Evolutionary conservation across 1,140 invertebrate genomes (phyloP), one percentile per base, ranked within the genome.

Genomic region (Pseudomyrmex pallidus): DNA sequence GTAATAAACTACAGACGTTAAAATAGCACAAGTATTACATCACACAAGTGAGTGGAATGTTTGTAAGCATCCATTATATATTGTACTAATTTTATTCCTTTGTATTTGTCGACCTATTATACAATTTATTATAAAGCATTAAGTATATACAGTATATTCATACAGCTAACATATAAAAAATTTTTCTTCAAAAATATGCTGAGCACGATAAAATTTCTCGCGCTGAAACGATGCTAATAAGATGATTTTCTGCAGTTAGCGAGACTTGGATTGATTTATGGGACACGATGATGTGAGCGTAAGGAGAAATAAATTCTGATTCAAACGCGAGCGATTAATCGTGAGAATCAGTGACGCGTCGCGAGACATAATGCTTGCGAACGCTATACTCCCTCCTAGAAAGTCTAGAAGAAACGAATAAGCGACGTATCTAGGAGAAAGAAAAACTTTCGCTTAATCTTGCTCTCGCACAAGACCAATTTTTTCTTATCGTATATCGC

Each of bases 361-460:
- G 35, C 35, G 52, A 78, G 52, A 59, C 54, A 22, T 13, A 54
- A 25, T 56, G 52, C 35, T 78, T 25, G 25, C 9, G 13, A 35
- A 35, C 9, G 59, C 13, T 48, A 17, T 17, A 20, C 13, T 50
- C 13, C 15, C 22, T 13, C 17, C 50, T 56, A 50, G 25, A 70
- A 44, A 8, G 2, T 74, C 59, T 63, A 62, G 22, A 22, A 62
- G 68, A 15, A 20, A 82, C 1, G 50, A 73, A 74, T 74, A 17
- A 63, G 46, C 13, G 17, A 61, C 17, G 22, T 44, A 15, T 74
- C 77, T 35, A 15, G 46, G 12, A 1, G 25, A 82, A 44, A 62
- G 54, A 64, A 66, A 25, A 77, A 46, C 46, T 77, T 66, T 50
- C 62, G 82, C 85, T 90, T 90, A 90, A 91, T 89, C 84, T 90